These are phyloP conservation scores for Sebastes steindachneri DNA, from an alignment of 2,797 vertebrate species.

Conservation along the genomic window DNA sequence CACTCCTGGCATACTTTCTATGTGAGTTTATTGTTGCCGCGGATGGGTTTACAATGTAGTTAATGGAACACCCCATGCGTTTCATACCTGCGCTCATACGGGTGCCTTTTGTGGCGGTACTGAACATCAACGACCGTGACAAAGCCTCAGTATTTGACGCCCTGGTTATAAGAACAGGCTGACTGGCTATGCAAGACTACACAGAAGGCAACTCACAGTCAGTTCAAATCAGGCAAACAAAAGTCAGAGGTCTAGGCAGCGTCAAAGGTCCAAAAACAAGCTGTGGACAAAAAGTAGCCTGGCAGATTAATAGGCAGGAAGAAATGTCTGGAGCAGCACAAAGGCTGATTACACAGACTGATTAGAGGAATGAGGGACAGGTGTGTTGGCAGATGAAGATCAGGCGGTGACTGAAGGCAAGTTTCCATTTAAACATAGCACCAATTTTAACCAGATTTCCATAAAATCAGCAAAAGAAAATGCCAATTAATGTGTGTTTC, in stretches of 20 bases:
- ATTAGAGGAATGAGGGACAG: not conserved
- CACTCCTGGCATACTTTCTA: too few relatives aligned
- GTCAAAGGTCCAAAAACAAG: not conserved
- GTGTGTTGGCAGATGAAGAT: not conserved
- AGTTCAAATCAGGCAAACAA: not conserved
- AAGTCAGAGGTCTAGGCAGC: not conserved
- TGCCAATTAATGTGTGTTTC: not conserved
- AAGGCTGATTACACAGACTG: not conserved
- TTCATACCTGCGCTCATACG: too few relatives aligned
- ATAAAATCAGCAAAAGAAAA: not conserved
- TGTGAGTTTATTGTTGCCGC: too few relatives aligned
- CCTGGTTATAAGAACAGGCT: too few relatives aligned
- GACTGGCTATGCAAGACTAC: too few relatives aligned
- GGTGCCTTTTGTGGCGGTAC: too few relatives aligned
- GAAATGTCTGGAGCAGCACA: not conserved
- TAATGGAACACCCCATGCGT: too few relatives aligned
- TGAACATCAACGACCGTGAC: too few relatives aligned
- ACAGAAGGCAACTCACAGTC: not conserved
- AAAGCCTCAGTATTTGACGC: too few relatives aligned
- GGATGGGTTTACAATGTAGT: too few relatives aligned
- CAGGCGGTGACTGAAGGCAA: not conserved
- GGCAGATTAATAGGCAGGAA: not conserved
- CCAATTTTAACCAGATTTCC: not conserved
- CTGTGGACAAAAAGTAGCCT: not conserved
- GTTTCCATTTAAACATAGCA: not conserved